A percentile compares a stretch with the other conserved stretches of the same genome.
Conservation (phyloP, 2,888 invertebrate species). For the Argyresthia goedartella region DNA sequence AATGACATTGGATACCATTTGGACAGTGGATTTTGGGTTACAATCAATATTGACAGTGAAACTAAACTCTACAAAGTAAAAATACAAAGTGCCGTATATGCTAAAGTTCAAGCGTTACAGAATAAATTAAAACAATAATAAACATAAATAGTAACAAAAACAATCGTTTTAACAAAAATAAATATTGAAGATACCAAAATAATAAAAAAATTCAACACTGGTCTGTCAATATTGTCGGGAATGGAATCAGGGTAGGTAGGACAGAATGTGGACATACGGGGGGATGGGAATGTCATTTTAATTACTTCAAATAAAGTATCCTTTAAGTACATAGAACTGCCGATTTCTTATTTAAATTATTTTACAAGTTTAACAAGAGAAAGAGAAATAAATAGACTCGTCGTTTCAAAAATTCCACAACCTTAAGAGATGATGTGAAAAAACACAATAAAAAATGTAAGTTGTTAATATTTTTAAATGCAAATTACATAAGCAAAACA, state of each 20-base stretch:
- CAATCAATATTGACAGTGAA: slow-evolving; percentile 67
- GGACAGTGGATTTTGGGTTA: slow-evolving; percentile 54
- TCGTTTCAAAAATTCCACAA: slow-evolving; percentile 40
- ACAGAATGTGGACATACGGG: slow-evolving; percentile 17
- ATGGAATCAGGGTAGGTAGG: slow-evolving; percentile 22
- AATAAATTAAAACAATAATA: slow-evolving; percentile 65
- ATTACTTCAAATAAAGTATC: slow-evolving; percentile 61
- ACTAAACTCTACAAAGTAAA: slow-evolving; percentile 46
- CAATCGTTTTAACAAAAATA: slow-evolving; percentile 59
- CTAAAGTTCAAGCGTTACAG: slow-evolving; percentile 16
- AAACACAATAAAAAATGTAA: background rate
- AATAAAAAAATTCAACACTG: slow-evolving; percentile 64
- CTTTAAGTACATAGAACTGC: slow-evolving; percentile 53
- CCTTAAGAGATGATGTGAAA: slow-evolving; percentile 19
- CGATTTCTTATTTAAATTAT: slow-evolving; percentile 35
- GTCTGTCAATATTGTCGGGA: slow-evolving; percentile 67
- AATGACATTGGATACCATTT: slow-evolving; percentile 58
- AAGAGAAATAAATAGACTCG: slow-evolving; percentile 38
- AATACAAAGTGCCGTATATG: slow-evolving; percentile 27
- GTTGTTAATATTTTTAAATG: slow-evolving; percentile 37
- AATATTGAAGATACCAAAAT: slow-evolving; percentile 51
- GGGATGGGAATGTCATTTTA: slow-evolving; percentile 48
- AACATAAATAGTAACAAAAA: slow-evolving; percentile 65
- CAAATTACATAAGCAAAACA: slow-evolving; percentile 57
- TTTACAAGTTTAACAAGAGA: slow-evolving; percentile 51